Evolutionary conservation across 1,140 invertebrate genomes (phyloP).

Genomic region (Callitettix versicolor): DNA sequence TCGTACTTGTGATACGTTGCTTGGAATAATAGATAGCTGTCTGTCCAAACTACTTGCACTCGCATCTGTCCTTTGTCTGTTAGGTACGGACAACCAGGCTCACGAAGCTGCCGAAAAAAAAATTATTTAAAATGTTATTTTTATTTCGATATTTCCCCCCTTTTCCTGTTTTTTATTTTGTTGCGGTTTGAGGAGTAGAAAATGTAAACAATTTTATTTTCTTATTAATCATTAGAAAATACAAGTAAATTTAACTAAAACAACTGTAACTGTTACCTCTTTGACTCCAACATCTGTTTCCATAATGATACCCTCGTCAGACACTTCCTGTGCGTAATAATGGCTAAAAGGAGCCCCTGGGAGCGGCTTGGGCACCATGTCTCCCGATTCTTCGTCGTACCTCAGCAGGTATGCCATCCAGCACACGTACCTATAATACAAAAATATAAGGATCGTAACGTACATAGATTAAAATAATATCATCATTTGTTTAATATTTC

Average conservation of each 20-base stretch:
- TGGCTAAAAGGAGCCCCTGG: constrained; percentile 66
- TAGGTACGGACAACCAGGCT: constrained; percentile 61
- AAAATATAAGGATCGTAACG: too few relatives aligned
- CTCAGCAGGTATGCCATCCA: constrained; percentile 66
- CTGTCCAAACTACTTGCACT: constrained; percentile 76
- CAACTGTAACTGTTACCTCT: too few relatives aligned
- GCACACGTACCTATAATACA: constrained; percentile 68
- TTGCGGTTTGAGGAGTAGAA: too few relatives aligned
- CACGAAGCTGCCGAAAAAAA: constrained; percentile 39
- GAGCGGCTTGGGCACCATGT: constrained; percentile 48
- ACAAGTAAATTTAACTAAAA: too few relatives aligned
- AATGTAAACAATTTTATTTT: too few relatives aligned
- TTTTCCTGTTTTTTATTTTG: not conserved
- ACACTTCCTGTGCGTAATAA: constrained; percentile 74
- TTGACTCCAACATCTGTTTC: constrained; percentile 67
- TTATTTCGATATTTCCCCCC: too few relatives aligned
- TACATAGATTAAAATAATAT: too few relatives aligned
- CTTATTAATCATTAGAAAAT: too few relatives aligned
- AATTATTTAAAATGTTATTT: too few relatives aligned
- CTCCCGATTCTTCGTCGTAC: constrained; percentile 34
- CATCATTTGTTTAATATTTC: too few relatives aligned
- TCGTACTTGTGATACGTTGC: constrained; percentile 81
- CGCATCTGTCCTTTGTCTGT: constrained; percentile 65
- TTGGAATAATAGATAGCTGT: constrained; percentile 73
- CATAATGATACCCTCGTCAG: constrained; percentile 76